phyloP scores from a whole-genome alignment of 1,140 invertebrate genomes.

The Atta cephalotes region DNA sequence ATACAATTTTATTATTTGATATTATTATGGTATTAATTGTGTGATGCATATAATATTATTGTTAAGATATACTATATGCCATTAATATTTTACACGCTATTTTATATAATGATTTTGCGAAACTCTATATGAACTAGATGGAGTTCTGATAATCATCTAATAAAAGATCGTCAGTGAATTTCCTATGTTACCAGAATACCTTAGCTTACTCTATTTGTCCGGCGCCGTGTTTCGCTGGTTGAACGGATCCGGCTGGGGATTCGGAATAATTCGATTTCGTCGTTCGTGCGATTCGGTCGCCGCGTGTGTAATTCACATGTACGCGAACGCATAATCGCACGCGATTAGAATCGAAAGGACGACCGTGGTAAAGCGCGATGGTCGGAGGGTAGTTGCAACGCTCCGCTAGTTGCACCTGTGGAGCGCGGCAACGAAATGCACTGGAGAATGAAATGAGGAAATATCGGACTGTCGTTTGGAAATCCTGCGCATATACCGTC shows the following conservation, averaged over 20 bases:
- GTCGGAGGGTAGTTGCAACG: conserved; percentile 10
- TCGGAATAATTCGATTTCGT: conserved; percentile 47
- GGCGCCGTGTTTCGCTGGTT: conserved; percentile 21
- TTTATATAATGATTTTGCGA: background rate
- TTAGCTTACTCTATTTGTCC: conserved; percentile 23
- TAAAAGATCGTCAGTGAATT: conserved; percentile 27
- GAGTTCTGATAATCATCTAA: background rate
- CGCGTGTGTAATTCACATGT: conserved; percentile 50
- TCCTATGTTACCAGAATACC: conserved; percentile 27
- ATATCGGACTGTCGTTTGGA: conserved; percentile 32
- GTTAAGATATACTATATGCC: too few species aligned
- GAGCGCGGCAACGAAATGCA: conserved; percentile 6
- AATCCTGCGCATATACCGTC: conserved; percentile 7
- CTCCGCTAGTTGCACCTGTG: conserved; percentile 29
- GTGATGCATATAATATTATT: background rate
- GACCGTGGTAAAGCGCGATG: conserved; percentile 14
- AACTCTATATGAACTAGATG: background rate
- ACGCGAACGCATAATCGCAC: conserved; percentile 53
- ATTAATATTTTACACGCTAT: background rate
- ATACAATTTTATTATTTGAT: conserved; percentile 2
- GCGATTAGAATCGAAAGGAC: conserved; percentile 58
- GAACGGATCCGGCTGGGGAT: conserved; percentile 5
- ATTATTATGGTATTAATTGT: background rate
- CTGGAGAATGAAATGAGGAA: conserved; percentile 37
- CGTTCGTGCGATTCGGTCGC: conserved; percentile 8